phyloP scores from a whole-genome alignment of 1,140 invertebrate species.

The Muscidifurax raptorellus region DNA sequence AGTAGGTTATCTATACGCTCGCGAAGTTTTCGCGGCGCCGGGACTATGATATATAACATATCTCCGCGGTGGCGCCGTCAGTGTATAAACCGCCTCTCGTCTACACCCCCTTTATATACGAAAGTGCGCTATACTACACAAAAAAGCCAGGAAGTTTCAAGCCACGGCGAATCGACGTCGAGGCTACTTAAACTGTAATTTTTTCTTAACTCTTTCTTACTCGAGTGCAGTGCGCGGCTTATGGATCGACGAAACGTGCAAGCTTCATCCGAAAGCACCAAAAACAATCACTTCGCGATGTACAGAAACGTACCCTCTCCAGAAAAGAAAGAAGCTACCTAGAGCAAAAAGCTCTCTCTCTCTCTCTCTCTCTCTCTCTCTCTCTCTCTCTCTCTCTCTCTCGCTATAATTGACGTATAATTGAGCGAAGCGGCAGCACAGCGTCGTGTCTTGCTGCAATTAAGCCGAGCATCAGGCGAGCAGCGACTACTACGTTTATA shows the following conservation, averaged over 20 bases:
- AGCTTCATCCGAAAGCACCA: no score
- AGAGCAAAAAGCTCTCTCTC: conserved; percentile 1
- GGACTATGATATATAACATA: conserved; percentile 72
- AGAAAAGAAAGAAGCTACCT: no score
- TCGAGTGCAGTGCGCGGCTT: no score
- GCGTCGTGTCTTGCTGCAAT: conserved; percentile 30
- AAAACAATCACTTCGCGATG: no score
- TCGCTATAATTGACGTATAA: conserved; percentile 40
- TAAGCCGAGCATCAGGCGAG: conserved; percentile 9
- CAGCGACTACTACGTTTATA: background rate
- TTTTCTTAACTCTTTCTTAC: no score
- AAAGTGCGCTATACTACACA: background rate
- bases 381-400: conserved; percentile 22
- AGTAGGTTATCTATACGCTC: conserved; percentile 75
- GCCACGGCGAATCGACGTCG: conserved; percentile 29
- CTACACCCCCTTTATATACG: background rate
- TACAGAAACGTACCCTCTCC: no score
- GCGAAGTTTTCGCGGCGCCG: conserved; percentile 66
- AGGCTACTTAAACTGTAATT: background rate
- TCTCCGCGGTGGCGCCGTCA: no score
- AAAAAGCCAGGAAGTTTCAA: background rate
- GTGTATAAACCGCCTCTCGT: background rate
- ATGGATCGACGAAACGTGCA: no score
- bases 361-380: conserved; percentile 23
- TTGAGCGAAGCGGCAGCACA: conserved; percentile 29